Base-by-base conservation (phyloP, 2,797 vertebrate genomes). In the Periophthalmus magnuspinnatus region DNA sequence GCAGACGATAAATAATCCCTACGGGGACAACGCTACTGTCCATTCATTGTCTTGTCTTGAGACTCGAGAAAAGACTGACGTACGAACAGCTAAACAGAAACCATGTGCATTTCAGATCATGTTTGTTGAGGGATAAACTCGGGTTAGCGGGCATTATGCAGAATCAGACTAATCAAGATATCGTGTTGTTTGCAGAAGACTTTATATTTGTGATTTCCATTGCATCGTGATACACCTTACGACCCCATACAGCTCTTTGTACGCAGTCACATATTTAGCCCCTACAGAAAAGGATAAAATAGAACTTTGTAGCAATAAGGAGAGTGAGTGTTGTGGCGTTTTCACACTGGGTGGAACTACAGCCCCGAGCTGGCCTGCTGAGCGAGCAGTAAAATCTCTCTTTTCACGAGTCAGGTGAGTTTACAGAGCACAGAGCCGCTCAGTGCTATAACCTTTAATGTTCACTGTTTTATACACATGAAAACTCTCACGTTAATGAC, bases 381-480 rank as follows among this genome's bases (percentile, higher is more conserved):
- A 84, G 81, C 50, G 47, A 57, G 85, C 85, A 80, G 83, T 91
- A 91, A 93, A 93, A 82, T 6, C 70, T 88, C 81, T 89, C 72
- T 86, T 91, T 92, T 91, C 89, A 89, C 75, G 74, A 90, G 70
- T 91, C 91, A 93, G 88, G 90, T 92, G 87, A 91, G 83, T 89
- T 85, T 81, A 91, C 68, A 76, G 84, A 88, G 86, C 78, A 83
- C 74, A 77, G 71, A 77, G 65, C 68, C 69, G 58, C 57, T 75
- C 54, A 4, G 0, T 56, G 70, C 69, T 62, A 57, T 54, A 65
- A 79, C 55, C 67, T 38, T 67, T 32, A 2, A 2, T 66, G 22
- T 75, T 81, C 68, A 71, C 33, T 67, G 68, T 67, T 74, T 55
- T 59, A 63, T 9, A 5, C 67, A 74, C 54, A 62, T 45, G 62